These are phyloP conservation scores for Tiliacea aurago DNA, from an alignment of 2,888 invertebrate species.

Conservation along the genomic window DNA sequence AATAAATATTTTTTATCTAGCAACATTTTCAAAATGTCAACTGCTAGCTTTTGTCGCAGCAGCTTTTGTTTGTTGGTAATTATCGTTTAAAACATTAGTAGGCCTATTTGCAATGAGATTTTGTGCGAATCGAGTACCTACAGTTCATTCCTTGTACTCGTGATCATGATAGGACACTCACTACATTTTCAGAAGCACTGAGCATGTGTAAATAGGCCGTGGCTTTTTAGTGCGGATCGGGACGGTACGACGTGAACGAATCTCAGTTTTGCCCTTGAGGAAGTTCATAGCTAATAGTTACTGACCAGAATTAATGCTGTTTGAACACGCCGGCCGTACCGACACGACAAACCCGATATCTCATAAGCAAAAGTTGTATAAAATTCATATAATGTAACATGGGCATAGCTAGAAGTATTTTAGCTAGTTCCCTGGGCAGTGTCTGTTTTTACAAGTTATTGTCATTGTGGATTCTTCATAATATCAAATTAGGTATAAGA, in stretches of 20 bases:
- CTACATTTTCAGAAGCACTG: conserved; percentile 6
- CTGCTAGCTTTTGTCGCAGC: conserved; percentile 17
- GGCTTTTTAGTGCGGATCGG: not conserved
- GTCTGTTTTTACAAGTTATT: conserved; percentile 42
- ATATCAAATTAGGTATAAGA: conserved; percentile 1
- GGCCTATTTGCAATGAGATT: conserved; percentile 13
- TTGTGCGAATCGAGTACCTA: conserved; percentile 1
- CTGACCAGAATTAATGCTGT: not conserved
- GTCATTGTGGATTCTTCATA: conserved; percentile 31
- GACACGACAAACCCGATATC: not conserved
- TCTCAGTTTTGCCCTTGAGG: not conserved
- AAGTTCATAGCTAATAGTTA: not conserved
- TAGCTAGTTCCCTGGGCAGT: conserved; percentile 40
- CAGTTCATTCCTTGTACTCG: not conserved
- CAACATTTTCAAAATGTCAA: conserved; percentile 22
- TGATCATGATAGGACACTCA: not conserved
- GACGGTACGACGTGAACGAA: not conserved
- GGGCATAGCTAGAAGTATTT: conserved; percentile 13
- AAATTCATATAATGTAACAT: conserved; percentile 11
- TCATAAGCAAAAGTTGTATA: conserved; percentile 2
- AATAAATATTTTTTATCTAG: conserved; percentile 27
- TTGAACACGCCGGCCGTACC: not conserved
- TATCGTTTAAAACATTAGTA: conserved; percentile 1
- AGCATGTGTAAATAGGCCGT: not conserved
- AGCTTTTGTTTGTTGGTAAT: not conserved